Base-by-base conservation (phyloP, 92 coral and sea anemone genomes). In the Scolanthus callimorphus region DNA sequence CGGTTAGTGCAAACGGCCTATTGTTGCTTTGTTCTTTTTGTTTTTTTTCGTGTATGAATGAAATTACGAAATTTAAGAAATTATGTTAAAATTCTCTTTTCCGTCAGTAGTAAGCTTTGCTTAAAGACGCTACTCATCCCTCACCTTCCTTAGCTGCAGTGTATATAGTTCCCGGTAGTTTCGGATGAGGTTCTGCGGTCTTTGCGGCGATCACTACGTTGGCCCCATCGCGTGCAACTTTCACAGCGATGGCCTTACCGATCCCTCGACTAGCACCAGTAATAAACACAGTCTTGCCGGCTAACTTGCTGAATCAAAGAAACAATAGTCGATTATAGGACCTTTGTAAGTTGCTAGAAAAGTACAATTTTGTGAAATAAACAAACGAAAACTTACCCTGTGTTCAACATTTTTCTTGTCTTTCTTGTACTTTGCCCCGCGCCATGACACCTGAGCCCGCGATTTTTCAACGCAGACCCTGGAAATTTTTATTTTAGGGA, bases 191-290 rank as follows among this genome's bases (percentile, higher is more conserved):
- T 17, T 74, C 81, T 17, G 89, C 81, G 27, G 97, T 87, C 61
- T 91, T 91, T 2, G 97, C 96, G 27, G 97, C 97, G 39, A 91
- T 91, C 3, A 87, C 82, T 24, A 91, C 82, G 41, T 91, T 91
- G 1, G 97, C 97, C 19, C 96, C 97, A 67, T 91, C 97, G 62
- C 79, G 69, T 1, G 97, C 97, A 0, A 92, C 97, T 73, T 91
- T 91, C 25, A 91, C 27, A 17, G 97, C 97, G 58, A 91, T 87
- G 4, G 96, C 97, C 70, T 91, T 91, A 48, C 97, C 97, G 58
- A 91, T 91, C 13, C 97, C 97, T 44, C 97, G 87, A 41, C 97
- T 87, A 23, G 96, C 89, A 17, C 97, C 97, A 27, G 96, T 83
- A 25, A 91, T 91, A 66, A 91, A 91, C 11, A 91, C 11, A 1